phyloP scores from a whole-genome alignment of 2,797 vertebrate genomes.

The Crenichthys baileyi region DNA sequence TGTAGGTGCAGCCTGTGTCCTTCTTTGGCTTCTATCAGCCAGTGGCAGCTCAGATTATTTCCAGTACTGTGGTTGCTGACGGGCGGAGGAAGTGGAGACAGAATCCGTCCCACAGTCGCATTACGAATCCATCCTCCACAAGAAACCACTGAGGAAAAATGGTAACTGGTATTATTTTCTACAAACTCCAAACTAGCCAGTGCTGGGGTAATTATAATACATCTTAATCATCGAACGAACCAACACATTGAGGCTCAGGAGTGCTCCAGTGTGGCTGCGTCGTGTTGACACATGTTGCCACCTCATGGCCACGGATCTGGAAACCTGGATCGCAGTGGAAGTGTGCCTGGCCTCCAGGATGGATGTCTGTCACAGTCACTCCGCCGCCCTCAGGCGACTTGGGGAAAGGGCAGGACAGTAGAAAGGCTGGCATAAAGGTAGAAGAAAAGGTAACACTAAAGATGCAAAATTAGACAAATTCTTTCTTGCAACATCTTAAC shows the following conservation, averaged over 20 bases:
- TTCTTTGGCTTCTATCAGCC: constrained; percentile 90
- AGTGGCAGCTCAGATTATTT: constrained; percentile 92
- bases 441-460: not conserved
- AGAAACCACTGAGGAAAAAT: constrained; percentile 77
- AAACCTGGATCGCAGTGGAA: constrained; percentile 92
- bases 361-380: constrained; percentile 90
- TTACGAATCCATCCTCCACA: constrained; percentile 91
- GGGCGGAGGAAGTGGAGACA: constrained; percentile 85
- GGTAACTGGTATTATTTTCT: not conserved
- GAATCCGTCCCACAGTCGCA: constrained; percentile 89
- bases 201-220: not conserved
- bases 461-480: not conserved
- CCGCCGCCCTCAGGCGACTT: constrained; percentile 86
- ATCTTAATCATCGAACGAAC: constrained; percentile 58
- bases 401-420: constrained; percentile 90
- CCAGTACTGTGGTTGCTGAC: constrained; percentile 84
- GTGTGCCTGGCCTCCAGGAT: constrained; percentile 89
- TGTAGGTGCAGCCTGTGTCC: constrained; percentile 91
- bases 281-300: constrained; percentile 87
- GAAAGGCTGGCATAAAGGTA: constrained; percentile 80
- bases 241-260: constrained; percentile 81
- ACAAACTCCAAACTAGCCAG: not conserved
- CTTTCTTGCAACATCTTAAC: not conserved
- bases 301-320: constrained; percentile 88
- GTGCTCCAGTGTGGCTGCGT: constrained; percentile 90